Conservation (phyloP, 2,888 invertebrate genomes). For the Acanthosepion lycidas region DNA sequence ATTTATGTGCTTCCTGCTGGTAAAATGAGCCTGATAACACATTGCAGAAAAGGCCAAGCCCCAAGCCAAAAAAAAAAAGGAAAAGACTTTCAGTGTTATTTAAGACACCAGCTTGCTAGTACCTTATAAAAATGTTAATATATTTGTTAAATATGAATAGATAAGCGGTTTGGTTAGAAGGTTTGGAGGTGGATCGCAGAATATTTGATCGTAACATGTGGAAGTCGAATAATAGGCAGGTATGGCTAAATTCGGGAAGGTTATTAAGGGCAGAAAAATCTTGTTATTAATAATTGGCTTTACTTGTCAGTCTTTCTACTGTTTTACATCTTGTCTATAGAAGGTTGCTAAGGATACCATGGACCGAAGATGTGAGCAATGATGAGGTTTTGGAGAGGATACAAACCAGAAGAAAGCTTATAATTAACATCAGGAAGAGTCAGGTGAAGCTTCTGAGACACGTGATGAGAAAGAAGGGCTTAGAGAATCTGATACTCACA, state of each 20-base stretch:
- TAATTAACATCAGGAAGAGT: no score
- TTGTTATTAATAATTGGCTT: not conserved
- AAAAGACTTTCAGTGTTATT: not conserved
- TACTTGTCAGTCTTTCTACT: not conserved
- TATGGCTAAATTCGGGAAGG: not conserved
- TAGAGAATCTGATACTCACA: no score
- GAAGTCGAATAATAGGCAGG: not conserved
- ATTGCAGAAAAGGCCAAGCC: not conserved
- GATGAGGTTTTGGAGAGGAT: no score
- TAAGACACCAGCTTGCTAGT: not conserved
- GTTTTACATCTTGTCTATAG: no score
- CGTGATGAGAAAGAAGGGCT: no score
- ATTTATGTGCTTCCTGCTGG: not conserved
- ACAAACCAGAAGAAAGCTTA: no score
- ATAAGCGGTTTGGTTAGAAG: not conserved
- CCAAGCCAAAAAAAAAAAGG: not conserved
- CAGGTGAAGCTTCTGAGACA: no score
- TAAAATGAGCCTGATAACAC: not conserved
- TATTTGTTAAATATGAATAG: constrained; percentile 20
- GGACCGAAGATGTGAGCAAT: no score
- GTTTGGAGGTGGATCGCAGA: not conserved
- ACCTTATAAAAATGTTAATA: constrained; percentile 33
- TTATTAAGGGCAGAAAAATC: not conserved
- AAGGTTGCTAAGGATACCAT: no score
- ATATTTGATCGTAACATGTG: not conserved